Percentiles rank a stretch among this genome's conserved stretches.
Conservation (phyloP, 2,888 invertebrate species). For the Endotricha flammealis region DNA sequence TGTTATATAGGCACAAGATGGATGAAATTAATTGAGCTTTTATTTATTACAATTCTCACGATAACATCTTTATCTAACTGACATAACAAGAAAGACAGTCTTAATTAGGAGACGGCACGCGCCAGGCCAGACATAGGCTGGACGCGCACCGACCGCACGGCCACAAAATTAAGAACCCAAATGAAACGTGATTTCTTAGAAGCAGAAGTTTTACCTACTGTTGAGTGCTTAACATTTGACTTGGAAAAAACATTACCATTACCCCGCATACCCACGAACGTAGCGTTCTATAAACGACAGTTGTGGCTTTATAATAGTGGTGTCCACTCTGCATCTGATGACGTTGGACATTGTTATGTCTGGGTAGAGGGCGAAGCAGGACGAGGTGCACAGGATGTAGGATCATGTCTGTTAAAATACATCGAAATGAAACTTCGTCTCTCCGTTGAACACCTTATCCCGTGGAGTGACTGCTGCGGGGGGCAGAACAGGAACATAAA, state of each 20-base stretch:
- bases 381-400: constrained; percentile 14
- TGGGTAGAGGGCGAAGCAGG: constrained; percentile 15
- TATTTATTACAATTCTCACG: too few relatives aligned
- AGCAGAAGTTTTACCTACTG: neutral
- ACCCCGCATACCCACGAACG: constrained; percentile 9
- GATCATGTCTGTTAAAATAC: neutral
- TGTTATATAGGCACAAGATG: too few relatives aligned
- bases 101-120: too few relatives aligned
- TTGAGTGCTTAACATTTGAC: constrained; percentile 6
- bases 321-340: constrained; percentile 1
- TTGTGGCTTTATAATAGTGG: constrained; percentile 11
- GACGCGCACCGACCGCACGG: too few relatives aligned
- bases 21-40: too few relatives aligned
- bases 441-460: neutral
- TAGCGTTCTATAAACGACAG: constrained; percentile 11
- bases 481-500: constrained; percentile 21
- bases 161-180: neutral
- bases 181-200: neutral
- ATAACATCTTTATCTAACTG: too few relatives aligned
- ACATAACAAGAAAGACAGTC: too few relatives aligned
- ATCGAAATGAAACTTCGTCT: too few relatives aligned
- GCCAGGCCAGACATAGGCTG: too few relatives aligned
- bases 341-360: constrained; percentile 7
- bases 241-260: constrained; percentile 9
- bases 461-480: constrained; percentile 4